Evolutionary conservation across 2,888 invertebrate species (phyloP), one percentile per base, ranked within the genome.

Genomic region (Cotesia congregata): DNA sequence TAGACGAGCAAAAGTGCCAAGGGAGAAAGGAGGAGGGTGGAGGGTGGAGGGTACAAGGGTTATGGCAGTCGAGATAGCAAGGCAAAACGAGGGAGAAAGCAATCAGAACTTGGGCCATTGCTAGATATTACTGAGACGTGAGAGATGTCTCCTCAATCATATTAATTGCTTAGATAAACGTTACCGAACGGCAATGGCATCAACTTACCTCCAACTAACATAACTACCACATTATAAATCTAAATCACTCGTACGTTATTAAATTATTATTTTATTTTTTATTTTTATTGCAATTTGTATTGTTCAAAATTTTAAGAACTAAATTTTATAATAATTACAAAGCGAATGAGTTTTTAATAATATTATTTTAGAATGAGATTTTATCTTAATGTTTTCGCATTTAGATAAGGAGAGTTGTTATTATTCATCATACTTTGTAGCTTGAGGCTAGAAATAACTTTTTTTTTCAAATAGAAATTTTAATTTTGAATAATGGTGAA

Each of bases 41-140:
- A 83, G 83, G 82, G 83, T 78, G 77, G 81, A 80, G 80, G 82
- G 77, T 75, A 80, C 82, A 82, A 83, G 86, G 86, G 86, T 86
- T 86, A 85, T 84, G 83, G 85, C 83, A 83, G 79, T 83, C 80
- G 85, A 85, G 86, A 86, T 85, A 86, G 84, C 83, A 80, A 83
- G 80, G 82, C 82, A 80, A 83, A 82, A 79, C 81, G 83, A 79
- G 81, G 82, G 81, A 83, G 85, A 88, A 88, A 88, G 89, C 88
- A 89, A 88, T 88, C 89, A 89, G 89, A 88, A 89, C 88, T 89
- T 89, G 88, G 88, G 88, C 88, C 88, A 88, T 88, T 88, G 86
- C 87, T 88, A 86, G 88, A 89, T 88, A 88, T 88, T 88, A 89
- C 88, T 83, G 85, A 87, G 88, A 89, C 88, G 88, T 88, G 89